Percentiles rank a stretch among this genome's conserved stretches.
Conservation (phyloP, 2,113 vertebrate species). For the Nesoenas mayeri region DNA sequence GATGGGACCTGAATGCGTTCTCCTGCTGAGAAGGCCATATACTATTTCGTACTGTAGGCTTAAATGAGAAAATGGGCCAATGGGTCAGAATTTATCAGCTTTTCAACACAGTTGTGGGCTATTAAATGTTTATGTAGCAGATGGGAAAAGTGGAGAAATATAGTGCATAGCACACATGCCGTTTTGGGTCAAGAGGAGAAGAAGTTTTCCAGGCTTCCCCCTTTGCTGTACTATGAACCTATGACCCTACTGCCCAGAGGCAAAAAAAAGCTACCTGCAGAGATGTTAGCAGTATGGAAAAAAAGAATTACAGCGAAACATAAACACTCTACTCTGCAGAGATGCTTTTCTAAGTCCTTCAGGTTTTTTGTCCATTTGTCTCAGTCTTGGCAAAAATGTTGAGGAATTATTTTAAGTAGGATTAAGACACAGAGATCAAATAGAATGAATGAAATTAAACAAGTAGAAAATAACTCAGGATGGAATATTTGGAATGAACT, state of each 20-base stretch:
- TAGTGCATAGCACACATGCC: background rate
- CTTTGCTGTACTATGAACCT: conserved; percentile 42
- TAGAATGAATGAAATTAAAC: conserved; percentile 17
- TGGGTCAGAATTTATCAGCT: conserved; percentile 62
- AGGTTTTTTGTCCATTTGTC: conserved; percentile 16
- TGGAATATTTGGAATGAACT: background rate
- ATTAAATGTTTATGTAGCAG: conserved; percentile 69
- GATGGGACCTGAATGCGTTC: background rate
- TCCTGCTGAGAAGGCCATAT: background rate
- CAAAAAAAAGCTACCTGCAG: conserved; percentile 62
- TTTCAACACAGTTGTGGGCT: conserved; percentile 49
- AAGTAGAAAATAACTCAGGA: background rate
- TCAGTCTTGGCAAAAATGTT: background rate
- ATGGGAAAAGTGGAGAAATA: conserved; percentile 44
- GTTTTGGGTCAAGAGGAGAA: conserved; percentile 37
- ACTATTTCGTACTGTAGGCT: background rate
- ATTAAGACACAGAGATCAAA: background rate
- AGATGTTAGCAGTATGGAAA: conserved; percentile 28
- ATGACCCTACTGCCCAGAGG: conserved; percentile 35
- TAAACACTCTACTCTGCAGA: background rate
- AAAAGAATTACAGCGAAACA: conserved; percentile 3
- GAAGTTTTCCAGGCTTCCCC: conserved; percentile 36
- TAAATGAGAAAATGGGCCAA: conserved; percentile 22
- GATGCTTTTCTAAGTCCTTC: background rate
- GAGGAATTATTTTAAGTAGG: background rate